Conservation (phyloP, 2,888 invertebrate genomes). For the Lasius platythorax region DNA sequence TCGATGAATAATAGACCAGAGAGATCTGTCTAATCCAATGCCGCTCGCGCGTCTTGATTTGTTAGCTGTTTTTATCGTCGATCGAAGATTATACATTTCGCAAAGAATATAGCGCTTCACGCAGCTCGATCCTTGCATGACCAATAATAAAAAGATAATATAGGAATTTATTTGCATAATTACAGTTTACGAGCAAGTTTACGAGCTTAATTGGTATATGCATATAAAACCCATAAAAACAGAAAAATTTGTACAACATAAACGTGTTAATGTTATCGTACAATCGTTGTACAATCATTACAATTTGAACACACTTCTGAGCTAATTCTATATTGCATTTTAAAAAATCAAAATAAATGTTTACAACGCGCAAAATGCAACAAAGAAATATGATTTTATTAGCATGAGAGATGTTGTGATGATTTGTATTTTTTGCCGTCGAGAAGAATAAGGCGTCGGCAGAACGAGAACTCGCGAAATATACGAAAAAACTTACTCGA, state of each 20-base stretch:
- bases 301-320: neutral
- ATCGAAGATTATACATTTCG: neutral
- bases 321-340: neutral
- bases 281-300: neutral
- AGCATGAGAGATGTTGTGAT: neutral
- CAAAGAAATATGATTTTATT: too few relatives aligned
- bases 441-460: conserved; percentile 5
- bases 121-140: neutral
- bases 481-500: conserved; percentile 9
- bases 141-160: neutral
- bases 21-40: conserved; percentile 27
- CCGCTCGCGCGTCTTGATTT: conserved; percentile 28
- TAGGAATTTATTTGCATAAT: neutral
- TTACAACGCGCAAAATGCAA: neutral
- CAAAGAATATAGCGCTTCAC: neutral
- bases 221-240: neutral
- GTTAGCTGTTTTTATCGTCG: conserved; percentile 3
- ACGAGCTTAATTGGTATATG: neutral
- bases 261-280: neutral
- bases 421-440: conserved; percentile 25
- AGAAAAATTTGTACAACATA: neutral
- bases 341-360: conserved; percentile 21
- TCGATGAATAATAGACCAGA: conserved; percentile 35
- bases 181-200: too few relatives aligned
- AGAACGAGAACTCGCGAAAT: conserved; percentile 6